Evolutionary conservation across 2,113 vertebrate genomes (phyloP), one percentile per base, ranked within the genome.

Genomic region (Pollachius pollachius): DNA sequence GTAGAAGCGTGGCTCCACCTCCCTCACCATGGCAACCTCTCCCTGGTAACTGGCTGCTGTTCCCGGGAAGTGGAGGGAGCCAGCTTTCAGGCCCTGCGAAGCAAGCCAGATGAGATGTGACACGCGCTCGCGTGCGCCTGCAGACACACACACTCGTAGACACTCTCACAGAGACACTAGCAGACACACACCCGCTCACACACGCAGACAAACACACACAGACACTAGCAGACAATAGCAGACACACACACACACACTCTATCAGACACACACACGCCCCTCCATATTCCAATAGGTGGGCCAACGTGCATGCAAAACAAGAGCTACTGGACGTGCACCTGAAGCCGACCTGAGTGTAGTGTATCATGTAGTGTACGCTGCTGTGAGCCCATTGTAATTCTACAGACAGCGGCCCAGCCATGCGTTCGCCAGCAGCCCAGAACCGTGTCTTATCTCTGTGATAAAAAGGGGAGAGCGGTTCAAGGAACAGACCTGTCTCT

Each of bases 11-110:
- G 92, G 89, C 69, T 99, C 94, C 79, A 95, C 94, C 48, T 90
- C 68, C 63, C 75, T 92, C 75, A 78, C 72, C 0, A 83, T 73
- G 60, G 93, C 90, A 0, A 78, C 65, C 72, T 91, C 70, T 12
- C 92, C 92, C 71, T 87, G 91, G 71, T 98, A 98, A 61, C 82
- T 90, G 12, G 94, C 92, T 0, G 78, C 94, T 0, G 94, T 92
- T 0, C 96, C 96, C 0, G 97, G 96, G 74, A 96, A 98, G 83
- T 96, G 93, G 73, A 98, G 81, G 0, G 96, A 98, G 65, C 96
- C 95, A 0, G 95, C 87, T 82, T 89, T 93, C 8, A 96, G 83
- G 48, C 97, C 97, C 97, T 98, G 84, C 58, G 4, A 15, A 17
- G 37, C 60, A 4, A 4, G 21, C 23, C 12, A n/a, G 15, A 64